Percentiles rank a stretch among this genome's conserved stretches.
Conservation (phyloP, 1,140 invertebrate species). For the Sinonovacula constricta region DNA sequence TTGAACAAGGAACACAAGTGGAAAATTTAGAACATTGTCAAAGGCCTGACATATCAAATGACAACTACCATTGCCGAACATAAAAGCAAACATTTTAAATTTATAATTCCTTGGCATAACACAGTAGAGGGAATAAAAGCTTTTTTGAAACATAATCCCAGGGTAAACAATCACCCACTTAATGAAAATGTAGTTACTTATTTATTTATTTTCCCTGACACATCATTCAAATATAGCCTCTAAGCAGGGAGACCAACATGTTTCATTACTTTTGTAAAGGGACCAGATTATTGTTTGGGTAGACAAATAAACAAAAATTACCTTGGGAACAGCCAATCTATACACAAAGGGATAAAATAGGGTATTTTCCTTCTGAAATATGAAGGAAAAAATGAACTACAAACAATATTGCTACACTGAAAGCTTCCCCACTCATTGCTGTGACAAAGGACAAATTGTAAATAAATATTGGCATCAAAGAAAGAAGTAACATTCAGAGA, state of each 20-base stretch:
- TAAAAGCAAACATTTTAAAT: neutral
- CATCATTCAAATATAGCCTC: neutral
- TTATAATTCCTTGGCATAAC: neutral
- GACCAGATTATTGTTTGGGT: slow-evolving; percentile 32
- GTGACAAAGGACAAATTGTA: neutral
- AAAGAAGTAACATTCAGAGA: neutral
- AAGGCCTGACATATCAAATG: neutral
- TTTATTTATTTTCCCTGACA: slow-evolving; percentile 52
- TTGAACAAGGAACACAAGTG: too few relatives aligned
- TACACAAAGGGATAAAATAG: neutral
- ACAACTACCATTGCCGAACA: neutral
- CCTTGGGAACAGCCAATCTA: slow-evolving; percentile 16
- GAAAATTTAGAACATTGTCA: too few relatives aligned
- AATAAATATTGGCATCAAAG: slow-evolving; percentile 1
- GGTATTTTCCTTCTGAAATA: neutral
- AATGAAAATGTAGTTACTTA: slow-evolving; percentile 32
- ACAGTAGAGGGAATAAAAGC: slow-evolving; percentile 22
- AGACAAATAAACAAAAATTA: slow-evolving; percentile 47
- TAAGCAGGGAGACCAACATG: neutral
- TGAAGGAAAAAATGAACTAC: neutral
- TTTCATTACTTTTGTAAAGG: slow-evolving; percentile 17
- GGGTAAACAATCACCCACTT: slow-evolving; percentile 22
- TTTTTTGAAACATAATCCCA: slow-evolving; percentile 37
- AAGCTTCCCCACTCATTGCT: too few relatives aligned
- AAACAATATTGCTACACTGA: too few relatives aligned